phyloP scores from a whole-genome alignment of 2,888 invertebrate species.

The Pimpla rufipes region DNA sequence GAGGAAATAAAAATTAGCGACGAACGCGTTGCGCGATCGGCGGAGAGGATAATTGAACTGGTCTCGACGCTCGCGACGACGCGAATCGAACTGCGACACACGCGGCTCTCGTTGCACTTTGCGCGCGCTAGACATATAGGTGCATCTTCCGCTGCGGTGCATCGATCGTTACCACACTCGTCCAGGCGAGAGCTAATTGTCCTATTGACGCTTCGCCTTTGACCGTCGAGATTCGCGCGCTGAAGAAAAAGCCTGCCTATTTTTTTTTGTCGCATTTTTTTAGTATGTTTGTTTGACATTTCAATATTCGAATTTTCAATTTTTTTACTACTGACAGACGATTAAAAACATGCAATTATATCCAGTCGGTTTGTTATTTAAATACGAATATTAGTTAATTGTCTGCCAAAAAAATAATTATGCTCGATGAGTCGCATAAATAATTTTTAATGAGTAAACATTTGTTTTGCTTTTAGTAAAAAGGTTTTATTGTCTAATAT shows the following conservation, averaged over 20 bases:
- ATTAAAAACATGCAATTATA: no score
- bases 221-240: neutral
- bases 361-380: no score
- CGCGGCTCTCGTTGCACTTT: neutral
- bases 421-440: no score
- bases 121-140: neutral
- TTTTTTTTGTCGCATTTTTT: no score
- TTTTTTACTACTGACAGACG: no score
- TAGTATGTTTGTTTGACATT: no score
- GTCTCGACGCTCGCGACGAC: neutral
- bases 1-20: neutral
- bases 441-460: no score
- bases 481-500: no score
- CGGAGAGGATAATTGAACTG: neutral
- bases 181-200: slow-evolving; percentile 40
- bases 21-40: neutral
- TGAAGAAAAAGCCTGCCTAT: neutral
- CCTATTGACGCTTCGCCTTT: slow-evolving; percentile 15
- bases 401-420: no score
- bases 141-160: slow-evolving; percentile 26
- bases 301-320: no score
- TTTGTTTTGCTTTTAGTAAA: no score
- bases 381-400: no score
- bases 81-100: neutral
- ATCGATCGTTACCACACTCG: slow-evolving; percentile 48